Conservation (phyloP, 2,888 invertebrate species). For the Conistra vaccinii region DNA sequence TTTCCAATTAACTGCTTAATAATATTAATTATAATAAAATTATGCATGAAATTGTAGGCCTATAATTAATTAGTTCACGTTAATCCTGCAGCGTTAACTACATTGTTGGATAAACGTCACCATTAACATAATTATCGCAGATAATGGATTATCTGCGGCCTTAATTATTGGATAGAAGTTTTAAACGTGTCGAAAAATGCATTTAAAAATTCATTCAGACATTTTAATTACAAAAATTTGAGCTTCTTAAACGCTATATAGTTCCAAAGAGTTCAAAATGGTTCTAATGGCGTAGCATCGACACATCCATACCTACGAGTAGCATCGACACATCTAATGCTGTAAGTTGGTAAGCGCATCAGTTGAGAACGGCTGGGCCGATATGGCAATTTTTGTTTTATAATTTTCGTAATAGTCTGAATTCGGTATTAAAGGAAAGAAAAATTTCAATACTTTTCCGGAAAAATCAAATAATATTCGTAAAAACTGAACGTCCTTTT, state of each 20-base stretch:
- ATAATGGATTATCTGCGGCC: constrained; percentile 5
- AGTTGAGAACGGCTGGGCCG: neutral
- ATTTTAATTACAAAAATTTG: too few relatives aligned
- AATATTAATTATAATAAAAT: constrained; percentile 23
- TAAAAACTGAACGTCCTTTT: too few relatives aligned
- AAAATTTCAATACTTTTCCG: too few relatives aligned
- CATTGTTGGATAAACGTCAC: constrained; percentile 1
- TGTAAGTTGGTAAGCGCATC: neutral
- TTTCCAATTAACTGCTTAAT: constrained; percentile 22
- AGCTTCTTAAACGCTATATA: neutral
- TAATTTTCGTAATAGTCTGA: too few relatives aligned
- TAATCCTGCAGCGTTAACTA: constrained; percentile 19
- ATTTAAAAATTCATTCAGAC: too few relatives aligned
- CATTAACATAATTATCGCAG: constrained; percentile 25
- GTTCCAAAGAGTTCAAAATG: neutral
- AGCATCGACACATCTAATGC: neutral
- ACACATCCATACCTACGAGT: neutral
- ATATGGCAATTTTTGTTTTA: too few relatives aligned
- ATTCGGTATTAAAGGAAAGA: too few relatives aligned
- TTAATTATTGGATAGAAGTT: neutral
- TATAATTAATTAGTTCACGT: constrained; percentile 28
- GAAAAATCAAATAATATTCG: too few relatives aligned
- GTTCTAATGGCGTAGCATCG: neutral
- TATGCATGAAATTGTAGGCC: constrained; percentile 15
- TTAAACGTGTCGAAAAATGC: neutral